These are phyloP conservation scores for Meleagris gallopavo DNA, from an alignment of 2,113 vertebrate species.

Conservation along the genomic window DNA sequence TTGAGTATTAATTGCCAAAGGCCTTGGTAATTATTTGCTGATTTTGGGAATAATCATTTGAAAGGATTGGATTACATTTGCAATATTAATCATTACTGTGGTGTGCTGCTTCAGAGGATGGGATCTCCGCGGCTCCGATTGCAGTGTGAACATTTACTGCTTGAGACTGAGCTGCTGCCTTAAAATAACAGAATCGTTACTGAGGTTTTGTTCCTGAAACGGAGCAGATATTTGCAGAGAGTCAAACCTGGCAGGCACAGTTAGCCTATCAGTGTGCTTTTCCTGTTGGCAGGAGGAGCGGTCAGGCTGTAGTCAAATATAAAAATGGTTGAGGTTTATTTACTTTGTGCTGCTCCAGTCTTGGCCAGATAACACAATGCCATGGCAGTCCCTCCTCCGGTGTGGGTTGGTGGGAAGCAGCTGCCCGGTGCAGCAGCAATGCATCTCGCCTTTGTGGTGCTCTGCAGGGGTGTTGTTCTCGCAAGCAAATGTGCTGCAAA, in stretches of 20 bases:
- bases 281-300: background rate
- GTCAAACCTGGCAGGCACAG: background rate
- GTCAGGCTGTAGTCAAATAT: background rate
- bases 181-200: conserved; percentile 36
- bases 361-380: background rate
- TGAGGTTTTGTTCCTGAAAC: background rate
- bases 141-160: background rate
- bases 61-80: background rate
- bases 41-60: conserved; percentile 41
- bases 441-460: background rate
- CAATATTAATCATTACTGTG: conserved; percentile 43
- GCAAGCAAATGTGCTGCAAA: background rate
- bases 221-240: background rate
- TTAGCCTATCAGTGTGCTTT: background rate
- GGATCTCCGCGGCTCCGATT: background rate
- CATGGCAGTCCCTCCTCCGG: background rate
- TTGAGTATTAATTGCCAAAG: conserved; percentile 52
- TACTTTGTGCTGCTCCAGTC: background rate
- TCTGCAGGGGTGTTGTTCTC: background rate
- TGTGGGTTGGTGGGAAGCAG: background rate
- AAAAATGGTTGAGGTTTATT: background rate
- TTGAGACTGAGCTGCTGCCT: background rate
- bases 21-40: conserved; percentile 57
- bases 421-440: background rate
- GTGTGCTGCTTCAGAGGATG: background rate